phyloP scores from a whole-genome alignment of 2,797 vertebrate genomes.

The Parotocinclus haroldoi region DNA sequence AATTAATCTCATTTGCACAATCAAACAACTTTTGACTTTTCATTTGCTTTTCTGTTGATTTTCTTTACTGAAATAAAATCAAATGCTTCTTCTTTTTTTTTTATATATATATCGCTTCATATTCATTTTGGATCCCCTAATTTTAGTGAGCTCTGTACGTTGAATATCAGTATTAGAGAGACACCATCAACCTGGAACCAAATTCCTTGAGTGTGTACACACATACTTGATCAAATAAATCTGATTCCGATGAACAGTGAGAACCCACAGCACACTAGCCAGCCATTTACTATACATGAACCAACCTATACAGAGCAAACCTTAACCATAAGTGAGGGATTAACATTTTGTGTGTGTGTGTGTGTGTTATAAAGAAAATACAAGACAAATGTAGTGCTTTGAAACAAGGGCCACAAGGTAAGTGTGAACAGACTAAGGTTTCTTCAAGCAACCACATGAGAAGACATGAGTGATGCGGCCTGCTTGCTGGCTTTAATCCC shows the following conservation, averaged over 20 bases:
- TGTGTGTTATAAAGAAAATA: slow-evolving; percentile 7
- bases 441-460: not conserved
- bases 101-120: too few species aligned
- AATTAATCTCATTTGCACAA: too few species aligned
- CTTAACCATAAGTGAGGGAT: slow-evolving; percentile 5
- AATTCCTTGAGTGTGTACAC: too few species aligned
- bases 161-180: too few species aligned
- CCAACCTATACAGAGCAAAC: not conserved
- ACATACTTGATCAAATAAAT: too few species aligned
- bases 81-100: too few species aligned
- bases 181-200: too few species aligned
- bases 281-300: not conserved
- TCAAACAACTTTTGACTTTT: too few species aligned
- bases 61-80: too few species aligned
- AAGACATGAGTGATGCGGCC: not conserved
- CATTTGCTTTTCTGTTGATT: too few species aligned
- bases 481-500: slow-evolving; percentile 30
- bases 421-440: slow-evolving; percentile 20
- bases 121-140: too few species aligned
- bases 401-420: slow-evolving; percentile 21
- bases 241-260: not conserved
- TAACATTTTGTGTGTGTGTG: slow-evolving; percentile 1
- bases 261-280: not conserved
- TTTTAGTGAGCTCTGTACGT: too few species aligned
- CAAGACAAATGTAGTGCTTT: slow-evolving; percentile 18